Percentiles rank a stretch among this genome's conserved stretches.
Conservation (phyloP, 1,140 invertebrate genomes). For the Danaus plexippus region DNA sequence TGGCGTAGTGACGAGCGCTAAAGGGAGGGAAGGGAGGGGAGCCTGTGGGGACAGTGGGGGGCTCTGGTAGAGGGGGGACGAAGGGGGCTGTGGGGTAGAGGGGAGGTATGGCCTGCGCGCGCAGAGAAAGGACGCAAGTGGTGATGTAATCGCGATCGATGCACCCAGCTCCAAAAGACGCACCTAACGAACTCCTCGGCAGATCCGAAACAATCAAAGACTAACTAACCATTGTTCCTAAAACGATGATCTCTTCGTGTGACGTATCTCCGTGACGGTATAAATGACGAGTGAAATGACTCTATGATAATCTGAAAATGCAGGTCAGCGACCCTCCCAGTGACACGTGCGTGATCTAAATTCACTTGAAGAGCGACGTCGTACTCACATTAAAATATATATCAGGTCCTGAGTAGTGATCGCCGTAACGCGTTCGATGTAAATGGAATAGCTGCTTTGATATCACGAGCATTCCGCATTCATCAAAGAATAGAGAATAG, state of each 20-base stretch:
- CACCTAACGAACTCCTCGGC: constrained; percentile 27
- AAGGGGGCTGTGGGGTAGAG: constrained; percentile 15
- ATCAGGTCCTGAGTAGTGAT: too few species aligned
- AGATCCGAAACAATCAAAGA: constrained; percentile 21
- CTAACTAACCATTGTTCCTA: constrained; percentile 19
- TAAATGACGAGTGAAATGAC: constrained; percentile 11
- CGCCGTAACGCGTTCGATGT: too few species aligned
- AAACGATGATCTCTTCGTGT: constrained; percentile 12
- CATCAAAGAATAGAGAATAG: constrained; percentile 45
- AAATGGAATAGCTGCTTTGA: constrained; percentile 20
- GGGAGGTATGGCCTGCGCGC: constrained; percentile 50
- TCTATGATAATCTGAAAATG: constrained; percentile 11
- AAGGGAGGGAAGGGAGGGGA: constrained; percentile 33
- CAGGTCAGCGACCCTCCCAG: constrained; percentile 26
- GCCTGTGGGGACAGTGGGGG: constrained; percentile 7
- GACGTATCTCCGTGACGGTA: constrained; percentile 13
- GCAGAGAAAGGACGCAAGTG: constrained; percentile 66
- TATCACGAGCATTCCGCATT: constrained; percentile 41
- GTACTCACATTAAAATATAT: background rate
- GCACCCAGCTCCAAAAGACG: constrained; percentile 49
- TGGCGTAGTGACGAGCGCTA: constrained; percentile 41
- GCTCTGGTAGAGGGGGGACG: too few species aligned
- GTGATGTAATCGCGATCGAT: constrained; percentile 69
- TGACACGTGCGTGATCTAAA: constrained; percentile 23
- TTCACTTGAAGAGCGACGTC: constrained; percentile 21